Evolutionary conservation across 2,888 invertebrate genomes (phyloP).

Genomic region (Eupsilia transversa): DNA sequence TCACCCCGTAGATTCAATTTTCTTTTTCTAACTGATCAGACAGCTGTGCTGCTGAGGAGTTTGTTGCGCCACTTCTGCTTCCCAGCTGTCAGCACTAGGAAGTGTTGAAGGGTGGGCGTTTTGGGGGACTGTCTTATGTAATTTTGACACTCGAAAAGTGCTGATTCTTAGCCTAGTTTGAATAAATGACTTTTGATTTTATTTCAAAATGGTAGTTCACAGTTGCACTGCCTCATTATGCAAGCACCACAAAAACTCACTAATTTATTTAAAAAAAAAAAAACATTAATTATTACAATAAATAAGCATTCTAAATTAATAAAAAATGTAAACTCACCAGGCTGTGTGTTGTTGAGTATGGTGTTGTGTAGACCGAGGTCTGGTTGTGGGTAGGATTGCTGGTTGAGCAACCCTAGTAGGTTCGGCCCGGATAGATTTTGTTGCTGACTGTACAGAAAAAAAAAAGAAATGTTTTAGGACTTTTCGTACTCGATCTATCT

Average conservation of each 20-base stretch:
- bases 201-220: background rate
- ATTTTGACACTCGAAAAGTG: no score
- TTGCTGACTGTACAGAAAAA: slow-evolving; percentile 79
- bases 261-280: slow-evolving; percentile 3
- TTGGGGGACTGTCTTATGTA: no score
- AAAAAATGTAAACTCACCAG: slow-evolving; percentile 69
- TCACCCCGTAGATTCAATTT: no score
- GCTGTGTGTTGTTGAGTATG: slow-evolving; percentile 78
- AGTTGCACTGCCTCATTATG: background rate
- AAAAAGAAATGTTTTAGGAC: background rate
- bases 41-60: no score
- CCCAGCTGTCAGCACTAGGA: no score
- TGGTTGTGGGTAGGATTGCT: slow-evolving; percentile 81
- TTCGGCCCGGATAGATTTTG: slow-evolving; percentile 87
- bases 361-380: slow-evolving; percentile 82
- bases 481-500: background rate
- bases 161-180: no score
- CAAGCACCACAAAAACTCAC: background rate
- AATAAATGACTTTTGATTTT: no score
- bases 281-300: background rate
- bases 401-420: slow-evolving; percentile 85
- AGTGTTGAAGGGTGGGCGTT: no score
- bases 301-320: slow-evolving; percentile 2
- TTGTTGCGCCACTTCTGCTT: no score
- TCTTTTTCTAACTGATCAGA: no score